phyloP scores from a whole-genome alignment of 2,888 invertebrate genomes.

The Baccha elongata region DNA sequence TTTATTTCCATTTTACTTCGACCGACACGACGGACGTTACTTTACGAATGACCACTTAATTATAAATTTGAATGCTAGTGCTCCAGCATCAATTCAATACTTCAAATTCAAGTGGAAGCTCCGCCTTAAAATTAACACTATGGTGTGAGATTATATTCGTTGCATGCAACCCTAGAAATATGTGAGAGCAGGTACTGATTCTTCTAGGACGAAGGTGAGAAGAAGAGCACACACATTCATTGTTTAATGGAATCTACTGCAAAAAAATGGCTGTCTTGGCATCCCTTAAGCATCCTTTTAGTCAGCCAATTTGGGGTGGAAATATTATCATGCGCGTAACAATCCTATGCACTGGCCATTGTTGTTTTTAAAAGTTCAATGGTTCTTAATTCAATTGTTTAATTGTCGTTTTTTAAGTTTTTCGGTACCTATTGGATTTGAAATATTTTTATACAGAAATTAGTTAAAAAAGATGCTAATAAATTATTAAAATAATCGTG shows the following conservation, averaged over 20 bases:
- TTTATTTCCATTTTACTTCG: slow-evolving; percentile 53
- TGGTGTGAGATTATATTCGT: slow-evolving; percentile 47
- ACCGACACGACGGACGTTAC: slow-evolving; percentile 33
- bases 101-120: slow-evolving; percentile 67
- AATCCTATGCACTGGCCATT: slow-evolving; percentile 21
- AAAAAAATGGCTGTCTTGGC: slow-evolving; percentile 63
- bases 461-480: slow-evolving; percentile 18
- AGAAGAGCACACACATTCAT: slow-evolving; percentile 48
- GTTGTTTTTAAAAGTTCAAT: slow-evolving; percentile 59
- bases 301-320: slow-evolving; percentile 29
- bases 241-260: neutral
- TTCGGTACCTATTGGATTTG: slow-evolving; percentile 23
- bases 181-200: slow-evolving; percentile 55
- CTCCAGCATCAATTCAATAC: slow-evolving; percentile 40
- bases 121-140: slow-evolving; percentile 77
- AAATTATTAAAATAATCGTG: slow-evolving; percentile 10
- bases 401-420: slow-evolving; percentile 28
- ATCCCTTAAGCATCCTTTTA: slow-evolving; percentile 55
- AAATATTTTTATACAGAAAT: neutral
- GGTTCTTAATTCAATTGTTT: slow-evolving; percentile 47
- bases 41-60: slow-evolving; percentile 69
- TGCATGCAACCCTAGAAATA: slow-evolving; percentile 47
- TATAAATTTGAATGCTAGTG: slow-evolving; percentile 25
- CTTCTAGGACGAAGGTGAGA: slow-evolving; percentile 58
- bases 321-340: slow-evolving; percentile 54